Base-by-base conservation (phyloP, 64 coral and sea anemone species). In the Catalaphyllia jardinei region DNA sequence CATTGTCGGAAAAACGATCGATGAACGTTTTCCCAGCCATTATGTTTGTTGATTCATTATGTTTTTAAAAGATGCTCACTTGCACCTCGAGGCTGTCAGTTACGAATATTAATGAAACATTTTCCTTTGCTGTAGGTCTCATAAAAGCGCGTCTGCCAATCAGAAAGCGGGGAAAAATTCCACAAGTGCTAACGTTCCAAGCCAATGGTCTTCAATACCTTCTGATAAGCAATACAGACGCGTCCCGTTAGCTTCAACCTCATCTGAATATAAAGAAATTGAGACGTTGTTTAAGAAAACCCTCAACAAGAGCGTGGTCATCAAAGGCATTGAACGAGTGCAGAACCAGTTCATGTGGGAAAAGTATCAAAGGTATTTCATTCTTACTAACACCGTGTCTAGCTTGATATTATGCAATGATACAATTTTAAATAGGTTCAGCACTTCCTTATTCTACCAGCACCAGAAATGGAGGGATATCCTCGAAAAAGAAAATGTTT, bases 281-380 rank as follows among this genome's bases (percentile, higher is more conserved):
- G 29, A 74, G 72, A 74, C 11, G n/a, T 13, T 79, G 12, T 74
- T 74, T 74, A 31, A 33, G 16, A 74, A 17, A 31, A 31, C 31
- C 38, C 16, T 74, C 12, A 2, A 29, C 28, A 11, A 50, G 8
- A 79, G 50, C 10, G 76, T 79, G 22, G 51, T 28, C 2, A 79
- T 79, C 76, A 52, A 15, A 14, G 28, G 51, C 46, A 86, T 96
- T 38, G 78, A 89, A 25, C 65, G 90, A 3, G 90, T 96, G 35
- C 94, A 96, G 55, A 92, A 92, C 86, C 79, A 75, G 61, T 38
- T 71, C 49, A 78, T 92, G 90, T 86, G 90, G 90, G 79, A 89
- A 57, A 89, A 83, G 65, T 96, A 92, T 73, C 22, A 86, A 60
- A 92, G 90, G 94, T 96, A 89, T 38, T 46, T 31, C 31, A 16